Conservation (phyloP, 1,140 invertebrate species). For the Pseudomyrmex flavicornis region DNA sequence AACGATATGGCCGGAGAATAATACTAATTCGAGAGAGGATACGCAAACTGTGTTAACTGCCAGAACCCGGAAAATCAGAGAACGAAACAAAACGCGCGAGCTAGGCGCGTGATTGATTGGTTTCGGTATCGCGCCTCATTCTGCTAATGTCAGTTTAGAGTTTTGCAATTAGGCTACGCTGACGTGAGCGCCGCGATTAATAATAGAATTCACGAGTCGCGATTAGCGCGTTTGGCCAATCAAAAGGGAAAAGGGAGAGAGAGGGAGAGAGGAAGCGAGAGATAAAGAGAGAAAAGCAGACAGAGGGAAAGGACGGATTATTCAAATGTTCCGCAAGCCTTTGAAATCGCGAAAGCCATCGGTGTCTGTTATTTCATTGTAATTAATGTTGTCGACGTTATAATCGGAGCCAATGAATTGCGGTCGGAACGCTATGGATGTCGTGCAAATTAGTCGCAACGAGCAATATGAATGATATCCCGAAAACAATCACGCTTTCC, state of each 20-base stretch:
- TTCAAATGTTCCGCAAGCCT: slow-evolving; percentile 34
- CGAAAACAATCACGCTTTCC: slow-evolving; percentile 18
- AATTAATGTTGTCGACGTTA: slow-evolving; percentile 51
- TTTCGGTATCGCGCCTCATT: neutral
- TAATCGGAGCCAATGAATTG: slow-evolving; percentile 38
- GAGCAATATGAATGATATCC: slow-evolving; percentile 11
- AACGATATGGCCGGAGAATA: slow-evolving; percentile 23
- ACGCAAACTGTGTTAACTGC: slow-evolving; percentile 14
- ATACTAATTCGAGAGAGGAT: neutral
- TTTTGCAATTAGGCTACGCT: slow-evolving; percentile 58
- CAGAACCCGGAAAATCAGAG: slow-evolving; percentile 22
- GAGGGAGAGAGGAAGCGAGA: neutral
- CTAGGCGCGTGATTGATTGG: slow-evolving; percentile 58
- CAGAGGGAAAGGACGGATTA: neutral
- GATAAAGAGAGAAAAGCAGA: neutral
- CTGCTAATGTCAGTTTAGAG: slow-evolving; percentile 63
- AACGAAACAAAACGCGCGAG: slow-evolving; percentile 24
- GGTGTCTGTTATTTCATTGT: slow-evolving; percentile 46
- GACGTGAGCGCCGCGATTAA: slow-evolving; percentile 28
- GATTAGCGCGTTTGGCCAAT: slow-evolving; percentile 42
- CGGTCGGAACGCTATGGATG: neutral
- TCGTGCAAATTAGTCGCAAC: slow-evolving; percentile 27
- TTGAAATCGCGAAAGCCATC: slow-evolving; percentile 41
- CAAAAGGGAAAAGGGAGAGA: neutral
- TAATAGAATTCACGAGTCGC: slow-evolving; percentile 40